phyloP scores from a whole-genome alignment of 2,113 vertebrate species.

The Benitochromis conjunctus region DNA sequence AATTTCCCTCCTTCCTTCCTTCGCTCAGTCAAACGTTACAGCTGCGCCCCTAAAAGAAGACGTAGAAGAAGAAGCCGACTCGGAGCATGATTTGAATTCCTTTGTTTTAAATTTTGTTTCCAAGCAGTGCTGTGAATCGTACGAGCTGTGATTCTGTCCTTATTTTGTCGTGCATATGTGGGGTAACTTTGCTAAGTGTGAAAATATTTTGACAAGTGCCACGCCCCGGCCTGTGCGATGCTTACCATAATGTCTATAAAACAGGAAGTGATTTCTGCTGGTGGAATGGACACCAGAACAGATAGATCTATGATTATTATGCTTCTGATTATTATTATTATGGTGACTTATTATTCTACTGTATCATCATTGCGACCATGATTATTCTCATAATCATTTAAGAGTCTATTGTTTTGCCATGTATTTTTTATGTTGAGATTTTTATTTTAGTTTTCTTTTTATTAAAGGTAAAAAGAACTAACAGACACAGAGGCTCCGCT shows the following conservation, averaged over 20 bases:
- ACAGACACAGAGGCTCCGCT: background rate
- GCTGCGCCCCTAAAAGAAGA: constrained; percentile 1
- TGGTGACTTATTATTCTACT: constrained; percentile 49
- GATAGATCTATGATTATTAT: constrained; percentile 46
- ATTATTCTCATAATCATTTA: constrained; percentile 69
- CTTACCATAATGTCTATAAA: constrained; percentile 52
- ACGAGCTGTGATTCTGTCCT: constrained; percentile 63
- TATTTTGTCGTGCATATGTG: constrained; percentile 58
- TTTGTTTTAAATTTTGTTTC: background rate
- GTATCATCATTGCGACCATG: constrained; percentile 64
- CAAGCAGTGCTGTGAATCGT: constrained; percentile 65
- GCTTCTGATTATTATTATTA: constrained; percentile 53
- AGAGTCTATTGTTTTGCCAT: constrained; percentile 65
- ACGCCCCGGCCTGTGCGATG: constrained; percentile 58
- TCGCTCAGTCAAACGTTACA: background rate
- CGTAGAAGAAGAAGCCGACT: background rate
- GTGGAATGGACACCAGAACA: constrained; percentile 21
- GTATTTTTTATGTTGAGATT: constrained; percentile 70
- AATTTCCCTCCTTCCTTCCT: background rate
- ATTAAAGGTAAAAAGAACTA: constrained; percentile 71
- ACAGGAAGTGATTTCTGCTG: constrained; percentile 52
- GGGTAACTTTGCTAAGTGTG: constrained; percentile 62
- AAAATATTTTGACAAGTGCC: constrained; percentile 65
- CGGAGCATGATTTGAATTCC: constrained; percentile 38
- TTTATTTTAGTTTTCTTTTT: constrained; percentile 73